Conservation (phyloP, 2,113 vertebrate genomes). For the cat (Felis catus) region DNA sequence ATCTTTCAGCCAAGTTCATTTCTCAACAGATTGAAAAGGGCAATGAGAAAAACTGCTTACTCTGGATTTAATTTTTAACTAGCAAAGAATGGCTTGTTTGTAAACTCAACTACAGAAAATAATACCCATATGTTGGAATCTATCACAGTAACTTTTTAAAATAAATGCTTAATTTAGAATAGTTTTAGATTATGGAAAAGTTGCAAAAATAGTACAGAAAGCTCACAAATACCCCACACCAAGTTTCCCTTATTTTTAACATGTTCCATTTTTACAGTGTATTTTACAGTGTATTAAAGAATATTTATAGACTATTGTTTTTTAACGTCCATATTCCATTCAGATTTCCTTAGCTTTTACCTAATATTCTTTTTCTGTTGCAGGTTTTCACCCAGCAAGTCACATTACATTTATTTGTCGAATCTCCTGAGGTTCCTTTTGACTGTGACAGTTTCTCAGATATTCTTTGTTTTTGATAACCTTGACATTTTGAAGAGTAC, state of each 20-base stretch:
- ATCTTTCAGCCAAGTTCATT: slow-evolving; percentile 42
- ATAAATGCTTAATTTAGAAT: neutral
- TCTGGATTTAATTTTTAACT: slow-evolving; percentile 33
- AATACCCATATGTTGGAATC: neutral
- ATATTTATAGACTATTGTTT: neutral
- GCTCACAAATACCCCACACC: neutral
- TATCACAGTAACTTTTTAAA: neutral
- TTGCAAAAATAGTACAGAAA: neutral
- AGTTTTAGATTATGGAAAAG: neutral
- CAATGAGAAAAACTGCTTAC: slow-evolving; percentile 37
- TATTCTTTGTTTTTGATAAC: neutral
- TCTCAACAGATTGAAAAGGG: slow-evolving; percentile 10
- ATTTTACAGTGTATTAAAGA: neutral
- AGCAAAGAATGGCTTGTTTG: neutral
- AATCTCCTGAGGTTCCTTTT: neutral
- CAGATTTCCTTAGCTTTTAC: neutral
- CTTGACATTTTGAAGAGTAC: neutral
- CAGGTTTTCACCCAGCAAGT: neutral
- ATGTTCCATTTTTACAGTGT: neutral
- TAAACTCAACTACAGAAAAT: neutral
- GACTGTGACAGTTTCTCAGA: neutral
- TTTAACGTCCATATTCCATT: neutral
- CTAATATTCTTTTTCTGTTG: neutral
- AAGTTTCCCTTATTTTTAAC: neutral
- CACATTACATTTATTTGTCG: neutral